Base-by-base conservation (phyloP, 2,888 invertebrate species). In the Prostheceraeus crozeri region DNA sequence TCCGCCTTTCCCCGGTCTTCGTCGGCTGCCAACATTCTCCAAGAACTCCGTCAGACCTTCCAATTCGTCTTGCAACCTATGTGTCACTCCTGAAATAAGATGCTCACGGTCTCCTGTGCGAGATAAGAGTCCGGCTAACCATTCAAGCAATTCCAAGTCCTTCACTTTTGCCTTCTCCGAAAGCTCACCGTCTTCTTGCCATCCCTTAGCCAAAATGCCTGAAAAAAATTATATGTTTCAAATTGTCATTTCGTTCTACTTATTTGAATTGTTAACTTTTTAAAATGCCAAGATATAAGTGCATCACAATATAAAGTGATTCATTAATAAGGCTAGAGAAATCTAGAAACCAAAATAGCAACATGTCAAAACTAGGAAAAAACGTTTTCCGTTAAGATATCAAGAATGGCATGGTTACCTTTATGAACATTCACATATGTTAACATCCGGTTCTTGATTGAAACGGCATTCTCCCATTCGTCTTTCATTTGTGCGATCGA, bases 111-210 rank as follows among this genome's bases (percentile, higher is more conserved):
- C 40, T 19, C 14, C n/a, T n/a, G 40, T 40, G 8, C 14, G 40
- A 4, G 40, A 40, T 16, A 40, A 19, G n/a, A 40, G 40, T 14
- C 19, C 40, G 19, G 8, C 19, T 4, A 40, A 14, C 19, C n/a
- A 14, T 6, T 40, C n/a, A 14, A 40, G 14, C 14, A 40, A n/a
- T 40, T 40, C 40, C n/a, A 40, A 19, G 40, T 40, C 40, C n/a
- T 19, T 14, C 8, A 6, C 40, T 4, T 6, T 19, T 16, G 19
- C n/a, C 6, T 40, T 19, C n/a, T 14, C 6, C 14, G n/a, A 14
- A 8, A 40, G 14, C n/a, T 4, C n/a, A 4, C 14, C 40, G 40
- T 40, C 40, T 4, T 40, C 40, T 14, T 14, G 6, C 40, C 40
- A 40, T 6, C 40, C 40, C n/a, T 14, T 40, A 16, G n/a, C 19